A percentile compares a stretch with the other conserved stretches of the same genome.
phyloP scores from a whole-genome alignment of 92 coral and sea anemone species.

The Paragorgia papillata region DNA sequence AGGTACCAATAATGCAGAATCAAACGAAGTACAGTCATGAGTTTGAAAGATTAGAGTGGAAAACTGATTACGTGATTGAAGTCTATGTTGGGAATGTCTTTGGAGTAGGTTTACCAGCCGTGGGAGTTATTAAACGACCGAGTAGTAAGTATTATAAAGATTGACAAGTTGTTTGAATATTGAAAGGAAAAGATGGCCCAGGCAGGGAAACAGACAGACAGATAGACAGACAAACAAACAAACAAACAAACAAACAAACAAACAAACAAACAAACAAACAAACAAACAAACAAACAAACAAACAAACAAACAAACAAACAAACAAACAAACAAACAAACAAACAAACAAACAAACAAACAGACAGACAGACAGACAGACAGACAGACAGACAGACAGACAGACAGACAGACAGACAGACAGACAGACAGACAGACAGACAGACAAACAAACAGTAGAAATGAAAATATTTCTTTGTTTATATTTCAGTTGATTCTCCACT shows the following conservation, averaged over 20 bases:
- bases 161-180: background rate
- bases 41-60: background rate
- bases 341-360: background rate
- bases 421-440: slow-evolving; percentile 9
- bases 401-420: background rate
- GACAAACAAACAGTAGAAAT: background rate
- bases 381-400: background rate
- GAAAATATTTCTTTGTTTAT: no score
- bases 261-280: background rate
- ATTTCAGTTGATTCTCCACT: slow-evolving; percentile 33
- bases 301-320: background rate
- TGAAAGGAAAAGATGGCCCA: no score
- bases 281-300: background rate
- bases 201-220: background rate
- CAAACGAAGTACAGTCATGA: background rate
- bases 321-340: background rate
- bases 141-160: slow-evolving; percentile 15
- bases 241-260: background rate
- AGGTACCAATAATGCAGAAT: background rate
- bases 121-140: background rate
- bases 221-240: background rate
- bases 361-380: background rate
- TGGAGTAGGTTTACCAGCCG: slow-evolving; percentile 20
- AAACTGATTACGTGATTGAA: background rate
- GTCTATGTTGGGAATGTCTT: slow-evolving; percentile 4